Conservation (phyloP, 2,797 vertebrate genomes). For the Saxicola maurus region DNA sequence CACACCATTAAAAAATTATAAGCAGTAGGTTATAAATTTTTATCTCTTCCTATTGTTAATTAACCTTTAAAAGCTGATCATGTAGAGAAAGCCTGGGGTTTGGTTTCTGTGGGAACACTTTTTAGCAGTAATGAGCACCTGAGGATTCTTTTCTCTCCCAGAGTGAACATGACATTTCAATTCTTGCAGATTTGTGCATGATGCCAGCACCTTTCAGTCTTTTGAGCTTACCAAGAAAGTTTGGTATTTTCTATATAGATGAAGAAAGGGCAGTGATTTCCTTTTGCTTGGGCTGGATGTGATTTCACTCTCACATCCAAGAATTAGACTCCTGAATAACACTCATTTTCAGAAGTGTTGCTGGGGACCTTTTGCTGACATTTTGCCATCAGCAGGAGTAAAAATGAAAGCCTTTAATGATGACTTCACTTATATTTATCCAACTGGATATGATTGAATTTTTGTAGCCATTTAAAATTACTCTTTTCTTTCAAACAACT, state of each 20-base stretch:
- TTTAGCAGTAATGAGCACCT: conserved; percentile 67
- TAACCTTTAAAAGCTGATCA: conserved; percentile 75
- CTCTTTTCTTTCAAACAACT: neutral
- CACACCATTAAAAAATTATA: conserved; percentile 72
- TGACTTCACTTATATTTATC: neutral
- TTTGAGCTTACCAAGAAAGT: neutral
- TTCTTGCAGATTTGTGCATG: conserved; percentile 23
- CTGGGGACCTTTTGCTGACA: neutral
- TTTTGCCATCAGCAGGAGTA: neutral
- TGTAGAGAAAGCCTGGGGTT: conserved; percentile 46
- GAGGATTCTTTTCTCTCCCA: conserved; percentile 30
- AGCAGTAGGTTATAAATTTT: conserved; percentile 70
- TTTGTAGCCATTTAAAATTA: neutral
- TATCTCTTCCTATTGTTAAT: conserved; percentile 68
- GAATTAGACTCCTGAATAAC: neutral
- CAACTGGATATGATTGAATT: neutral
- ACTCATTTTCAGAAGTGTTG: neutral
- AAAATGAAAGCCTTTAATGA: neutral
- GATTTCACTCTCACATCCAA: neutral
- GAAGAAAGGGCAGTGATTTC: conserved; percentile 23
- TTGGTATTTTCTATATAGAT: neutral
- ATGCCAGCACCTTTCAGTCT: conserved; percentile 24
- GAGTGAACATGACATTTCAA: conserved; percentile 65
- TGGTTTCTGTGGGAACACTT: conserved; percentile 54
- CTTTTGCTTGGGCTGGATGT: neutral